phyloP scores from a whole-genome alignment of 2,888 invertebrate species.

The Athalia circularis region DNA sequence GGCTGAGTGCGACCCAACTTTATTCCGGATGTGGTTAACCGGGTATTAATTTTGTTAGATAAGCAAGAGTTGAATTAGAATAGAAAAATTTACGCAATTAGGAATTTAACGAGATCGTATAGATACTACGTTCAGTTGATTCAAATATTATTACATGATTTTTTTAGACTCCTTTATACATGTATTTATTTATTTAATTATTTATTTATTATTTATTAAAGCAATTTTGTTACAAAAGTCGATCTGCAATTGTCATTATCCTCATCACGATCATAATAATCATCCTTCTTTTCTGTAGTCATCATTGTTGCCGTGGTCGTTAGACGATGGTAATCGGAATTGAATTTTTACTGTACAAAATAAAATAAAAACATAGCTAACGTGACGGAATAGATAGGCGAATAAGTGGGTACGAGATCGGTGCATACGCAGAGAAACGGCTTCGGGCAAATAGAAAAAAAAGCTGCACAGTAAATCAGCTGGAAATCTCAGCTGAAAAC shows the following conservation, averaged over 20 bases:
- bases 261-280: slow-evolving; percentile 49
- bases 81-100: background rate
- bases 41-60: background rate
- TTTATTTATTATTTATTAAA: slow-evolving; percentile 62
- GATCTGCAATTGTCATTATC: slow-evolving; percentile 52
- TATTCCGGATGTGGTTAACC: slow-evolving; percentile 15
- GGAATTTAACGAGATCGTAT: background rate
- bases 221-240: slow-evolving; percentile 63
- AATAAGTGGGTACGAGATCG: slow-evolving; percentile 52
- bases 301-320: slow-evolving; percentile 52
- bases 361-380: slow-evolving; percentile 50
- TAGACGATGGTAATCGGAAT: background rate
- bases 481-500: slow-evolving; percentile 34
- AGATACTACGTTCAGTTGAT: background rate
- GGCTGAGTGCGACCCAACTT: slow-evolving; percentile 1
- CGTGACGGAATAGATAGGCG: slow-evolving; percentile 52
- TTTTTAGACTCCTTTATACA: slow-evolving; percentile 21
- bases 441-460: slow-evolving; percentile 31
- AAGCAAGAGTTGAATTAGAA: background rate
- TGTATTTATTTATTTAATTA: slow-evolving; percentile 60
- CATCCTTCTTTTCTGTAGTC: slow-evolving; percentile 50
- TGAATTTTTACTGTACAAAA: slow-evolving; percentile 50
- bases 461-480: slow-evolving; percentile 48
- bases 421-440: background rate
- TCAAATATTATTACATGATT: background rate